These are phyloP conservation scores for Trachelus tabidus DNA, from an alignment of 2,888 invertebrate species.

Conservation along the genomic window DNA sequence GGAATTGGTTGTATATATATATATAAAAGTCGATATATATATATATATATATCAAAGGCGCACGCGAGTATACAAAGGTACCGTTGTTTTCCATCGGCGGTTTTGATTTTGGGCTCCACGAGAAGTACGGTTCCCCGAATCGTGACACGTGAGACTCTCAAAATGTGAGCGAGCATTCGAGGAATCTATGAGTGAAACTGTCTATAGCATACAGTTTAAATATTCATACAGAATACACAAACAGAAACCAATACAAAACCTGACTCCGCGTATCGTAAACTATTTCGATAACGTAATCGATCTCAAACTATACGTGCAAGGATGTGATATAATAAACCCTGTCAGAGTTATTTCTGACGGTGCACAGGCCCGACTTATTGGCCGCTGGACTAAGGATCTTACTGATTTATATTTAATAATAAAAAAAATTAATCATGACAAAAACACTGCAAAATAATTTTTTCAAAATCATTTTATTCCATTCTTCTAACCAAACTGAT, in stretches of 20 bases:
- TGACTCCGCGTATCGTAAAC: conserved; percentile 29
- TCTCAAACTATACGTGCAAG: conserved; percentile 8
- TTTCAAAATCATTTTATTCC: no score
- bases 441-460: no score
- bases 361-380: no score
- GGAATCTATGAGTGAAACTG: no score
- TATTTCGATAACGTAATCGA: conserved; percentile 34
- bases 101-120: conserved; percentile 9
- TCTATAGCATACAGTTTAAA: no score
- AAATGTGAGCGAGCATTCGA: neutral
- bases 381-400: no score
- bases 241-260: no score
- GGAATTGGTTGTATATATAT: no score
- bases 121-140: conserved; percentile 12
- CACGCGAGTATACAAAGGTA: conserved; percentile 9
- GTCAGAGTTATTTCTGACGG: neutral
- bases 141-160: conserved; percentile 18
- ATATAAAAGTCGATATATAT: neutral
- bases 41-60: neutral
- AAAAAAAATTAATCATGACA: no score
- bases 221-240: no score
- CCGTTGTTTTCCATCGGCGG: conserved; percentile 16
- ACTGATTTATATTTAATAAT: no score
- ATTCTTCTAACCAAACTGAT: no score
- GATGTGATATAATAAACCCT: conserved; percentile 6